Conservation (phyloP, 2,113 vertebrate genomes). For the Camelus bactrianus region DNA sequence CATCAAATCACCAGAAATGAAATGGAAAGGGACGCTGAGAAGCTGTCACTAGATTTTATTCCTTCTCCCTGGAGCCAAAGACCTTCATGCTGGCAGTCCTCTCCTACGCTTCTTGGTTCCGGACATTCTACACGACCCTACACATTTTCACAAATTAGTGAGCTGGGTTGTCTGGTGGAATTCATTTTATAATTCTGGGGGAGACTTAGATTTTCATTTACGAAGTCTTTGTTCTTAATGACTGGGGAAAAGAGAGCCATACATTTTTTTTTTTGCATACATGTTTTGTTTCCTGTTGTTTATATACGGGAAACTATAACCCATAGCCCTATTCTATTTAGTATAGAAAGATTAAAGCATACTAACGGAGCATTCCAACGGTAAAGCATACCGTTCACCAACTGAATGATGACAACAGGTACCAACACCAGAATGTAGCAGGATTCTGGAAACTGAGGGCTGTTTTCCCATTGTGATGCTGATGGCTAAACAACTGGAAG, state of each 20-base stretch:
- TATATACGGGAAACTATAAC: neutral
- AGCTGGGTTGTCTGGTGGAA: neutral
- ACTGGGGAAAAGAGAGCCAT: neutral
- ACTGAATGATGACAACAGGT: neutral
- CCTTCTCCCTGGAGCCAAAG: neutral
- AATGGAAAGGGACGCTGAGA: neutral
- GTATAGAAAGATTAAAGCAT: neutral
- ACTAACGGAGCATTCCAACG: neutral
- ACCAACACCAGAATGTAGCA: neutral
- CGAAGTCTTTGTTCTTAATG: neutral
- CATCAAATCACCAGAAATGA: neutral
- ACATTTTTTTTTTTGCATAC: neutral
- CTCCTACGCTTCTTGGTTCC: neutral
- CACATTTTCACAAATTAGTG: neutral
- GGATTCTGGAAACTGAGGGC: neutral
- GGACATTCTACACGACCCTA: neutral
- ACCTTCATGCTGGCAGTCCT: neutral
- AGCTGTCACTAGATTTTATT: neutral
- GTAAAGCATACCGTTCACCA: neutral
- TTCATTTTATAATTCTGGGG: neutral
- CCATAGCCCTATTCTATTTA: neutral
- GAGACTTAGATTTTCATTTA: constrained; percentile 6
- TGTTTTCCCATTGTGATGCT: neutral
- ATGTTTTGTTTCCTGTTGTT: constrained; percentile 16
- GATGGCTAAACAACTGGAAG: neutral